A percentile compares a stretch with the other conserved stretches of the same genome.
Conservation (phyloP, 2,797 vertebrate genomes). For the Onychomys arenicola region DNA sequence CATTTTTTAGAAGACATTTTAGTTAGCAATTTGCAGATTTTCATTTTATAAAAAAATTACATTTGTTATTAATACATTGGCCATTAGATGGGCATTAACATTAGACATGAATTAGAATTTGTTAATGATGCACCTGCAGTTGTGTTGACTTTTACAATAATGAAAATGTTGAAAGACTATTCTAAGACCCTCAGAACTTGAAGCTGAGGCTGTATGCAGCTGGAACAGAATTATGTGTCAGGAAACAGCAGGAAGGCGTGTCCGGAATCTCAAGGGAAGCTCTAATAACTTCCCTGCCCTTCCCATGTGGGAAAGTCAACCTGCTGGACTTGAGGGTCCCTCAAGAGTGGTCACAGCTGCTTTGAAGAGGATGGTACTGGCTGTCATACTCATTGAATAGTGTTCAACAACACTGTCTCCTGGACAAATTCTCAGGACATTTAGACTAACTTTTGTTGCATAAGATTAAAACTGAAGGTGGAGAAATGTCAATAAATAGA, state of each 20-base stretch:
- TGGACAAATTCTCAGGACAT: not conserved
- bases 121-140: not conserved
- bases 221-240: not conserved
- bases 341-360: not conserved
- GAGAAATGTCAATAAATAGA: constrained; percentile 36
- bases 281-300: not conserved
- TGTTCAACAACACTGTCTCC: not conserved
- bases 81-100: not conserved
- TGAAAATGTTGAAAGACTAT: constrained; percentile 43
- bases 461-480: not conserved
- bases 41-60: not conserved
- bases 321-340: not conserved
- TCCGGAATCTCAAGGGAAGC: not conserved
- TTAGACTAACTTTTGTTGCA: constrained; percentile 2
- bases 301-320: not conserved
- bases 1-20: constrained; percentile 18
- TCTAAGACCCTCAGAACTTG: not conserved
- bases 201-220: not conserved
- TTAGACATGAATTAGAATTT: not conserved
- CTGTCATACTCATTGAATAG: not conserved
- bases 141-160: not conserved
- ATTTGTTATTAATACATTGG: not conserved
- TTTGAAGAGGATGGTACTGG: not conserved
- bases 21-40: constrained; percentile 21
- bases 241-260: not conserved